phyloP scores from a whole-genome alignment of 2,888 invertebrate species.

The Saturnia pavonia region DNA sequence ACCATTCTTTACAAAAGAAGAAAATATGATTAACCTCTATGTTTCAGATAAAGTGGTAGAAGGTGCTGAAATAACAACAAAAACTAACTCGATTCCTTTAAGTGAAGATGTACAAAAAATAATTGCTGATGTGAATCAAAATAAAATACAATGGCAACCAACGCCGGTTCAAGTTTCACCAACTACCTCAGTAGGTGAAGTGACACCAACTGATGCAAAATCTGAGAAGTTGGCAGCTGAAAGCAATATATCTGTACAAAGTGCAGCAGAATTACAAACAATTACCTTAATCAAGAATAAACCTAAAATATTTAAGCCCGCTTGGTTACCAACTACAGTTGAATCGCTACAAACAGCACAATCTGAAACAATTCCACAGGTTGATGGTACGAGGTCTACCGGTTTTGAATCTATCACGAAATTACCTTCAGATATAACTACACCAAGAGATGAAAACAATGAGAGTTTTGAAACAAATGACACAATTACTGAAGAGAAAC shows the following conservation, averaged over 20 bases:
- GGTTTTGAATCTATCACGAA: slow-evolving; percentile 79
- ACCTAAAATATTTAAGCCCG: slow-evolving; percentile 45
- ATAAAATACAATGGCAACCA: slow-evolving; percentile 58
- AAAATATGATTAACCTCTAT: slow-evolving; percentile 8
- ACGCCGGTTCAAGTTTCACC: slow-evolving; percentile 40
- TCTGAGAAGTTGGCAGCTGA: slow-evolving; percentile 62
- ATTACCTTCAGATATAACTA: slow-evolving; percentile 68
- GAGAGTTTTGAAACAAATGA: slow-evolving; percentile 53
- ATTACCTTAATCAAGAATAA: slow-evolving; percentile 42
- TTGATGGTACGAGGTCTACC: slow-evolving; percentile 61
- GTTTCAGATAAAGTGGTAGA: slow-evolving; percentile 63
- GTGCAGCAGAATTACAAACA: slow-evolving; percentile 47
- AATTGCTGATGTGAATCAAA: slow-evolving; percentile 57
- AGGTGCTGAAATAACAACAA: slow-evolving; percentile 43
- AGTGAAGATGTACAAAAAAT: slow-evolving; percentile 62
- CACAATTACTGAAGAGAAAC: slow-evolving; percentile 41
- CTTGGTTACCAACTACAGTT: slow-evolving; percentile 54
- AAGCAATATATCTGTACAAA: slow-evolving; percentile 61
- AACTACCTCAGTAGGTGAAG: slow-evolving; percentile 36
- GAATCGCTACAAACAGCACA: slow-evolving; percentile 44
- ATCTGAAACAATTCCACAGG: slow-evolving; percentile 55
- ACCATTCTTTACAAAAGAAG: background rate
- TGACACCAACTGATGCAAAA: slow-evolving; percentile 50
- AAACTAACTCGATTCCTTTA: slow-evolving; percentile 44
- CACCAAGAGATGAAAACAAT: slow-evolving; percentile 64